phyloP scores from a whole-genome alignment of 2,888 invertebrate species.

The Lasioglossum figueresi region DNA sequence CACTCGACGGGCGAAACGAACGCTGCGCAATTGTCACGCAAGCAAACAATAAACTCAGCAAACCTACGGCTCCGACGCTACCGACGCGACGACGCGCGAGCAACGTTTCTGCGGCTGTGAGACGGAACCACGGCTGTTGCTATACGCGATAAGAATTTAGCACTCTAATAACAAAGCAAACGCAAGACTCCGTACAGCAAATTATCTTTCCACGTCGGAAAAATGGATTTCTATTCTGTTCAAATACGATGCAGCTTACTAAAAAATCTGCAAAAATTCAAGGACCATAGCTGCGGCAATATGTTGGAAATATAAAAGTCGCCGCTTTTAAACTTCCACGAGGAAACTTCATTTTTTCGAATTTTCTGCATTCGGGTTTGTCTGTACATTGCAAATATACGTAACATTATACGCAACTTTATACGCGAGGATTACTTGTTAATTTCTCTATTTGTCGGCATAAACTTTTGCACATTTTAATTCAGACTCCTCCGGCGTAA shows the following conservation, averaged over 20 bases:
- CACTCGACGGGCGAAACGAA: slow-evolving; percentile 12
- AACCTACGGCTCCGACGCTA: slow-evolving; percentile 20
- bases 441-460: not conserved
- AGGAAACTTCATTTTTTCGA: not conserved
- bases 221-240: not conserved
- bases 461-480: not conserved
- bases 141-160: not conserved
- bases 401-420: no score
- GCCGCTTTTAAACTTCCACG: not conserved
- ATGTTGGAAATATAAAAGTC: not conserved
- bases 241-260: not conserved
- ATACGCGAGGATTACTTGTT: no score
- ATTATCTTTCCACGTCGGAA: not conserved
- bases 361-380: not conserved
- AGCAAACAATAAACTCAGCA: slow-evolving; percentile 22
- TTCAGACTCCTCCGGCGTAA: not conserved
- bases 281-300: not conserved
- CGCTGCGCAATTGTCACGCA: not conserved
- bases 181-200: not conserved
- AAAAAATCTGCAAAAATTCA: not conserved
- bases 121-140: not conserved
- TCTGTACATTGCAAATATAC: no score
- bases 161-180: not conserved
- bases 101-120: slow-evolving; percentile 2
- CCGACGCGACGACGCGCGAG: no score